Conservation (phyloP, 2,113 vertebrate species). For the Heteronetta atricapilla region DNA sequence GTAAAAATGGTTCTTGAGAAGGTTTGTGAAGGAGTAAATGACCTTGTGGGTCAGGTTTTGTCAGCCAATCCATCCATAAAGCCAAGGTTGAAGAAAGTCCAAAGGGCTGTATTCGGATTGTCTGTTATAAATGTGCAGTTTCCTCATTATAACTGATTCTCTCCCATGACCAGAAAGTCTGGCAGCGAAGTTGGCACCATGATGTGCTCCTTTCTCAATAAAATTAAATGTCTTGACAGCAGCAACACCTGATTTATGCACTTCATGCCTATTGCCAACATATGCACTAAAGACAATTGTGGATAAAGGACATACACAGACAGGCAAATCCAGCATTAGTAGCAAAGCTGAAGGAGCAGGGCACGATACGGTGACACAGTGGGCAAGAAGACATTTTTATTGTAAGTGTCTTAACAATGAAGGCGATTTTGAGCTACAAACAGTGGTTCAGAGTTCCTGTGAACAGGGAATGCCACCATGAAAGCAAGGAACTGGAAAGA, state of each 20-base stretch:
- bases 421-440: neutral
- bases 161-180: neutral
- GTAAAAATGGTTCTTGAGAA: neutral
- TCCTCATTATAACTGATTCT: neutral
- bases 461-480: neutral
- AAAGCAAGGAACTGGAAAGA: neutral
- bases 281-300: neutral
- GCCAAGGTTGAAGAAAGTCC: neutral
- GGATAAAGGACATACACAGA: neutral
- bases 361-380: neutral
- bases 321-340: neutral
- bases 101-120: neutral
- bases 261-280: neutral
- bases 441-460: neutral
- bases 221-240: neutral
- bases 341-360: neutral
- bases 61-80: neutral
- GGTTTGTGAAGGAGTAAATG: neutral
- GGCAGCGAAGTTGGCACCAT: neutral
- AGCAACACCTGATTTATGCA: neutral
- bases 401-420: neutral
- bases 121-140: neutral
- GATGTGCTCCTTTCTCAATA: neutral
- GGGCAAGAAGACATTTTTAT: neutral
- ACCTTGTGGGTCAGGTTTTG: neutral